phyloP scores from a whole-genome alignment of 2,113 vertebrate species.

The Thryonomys swinderianus region DNA sequence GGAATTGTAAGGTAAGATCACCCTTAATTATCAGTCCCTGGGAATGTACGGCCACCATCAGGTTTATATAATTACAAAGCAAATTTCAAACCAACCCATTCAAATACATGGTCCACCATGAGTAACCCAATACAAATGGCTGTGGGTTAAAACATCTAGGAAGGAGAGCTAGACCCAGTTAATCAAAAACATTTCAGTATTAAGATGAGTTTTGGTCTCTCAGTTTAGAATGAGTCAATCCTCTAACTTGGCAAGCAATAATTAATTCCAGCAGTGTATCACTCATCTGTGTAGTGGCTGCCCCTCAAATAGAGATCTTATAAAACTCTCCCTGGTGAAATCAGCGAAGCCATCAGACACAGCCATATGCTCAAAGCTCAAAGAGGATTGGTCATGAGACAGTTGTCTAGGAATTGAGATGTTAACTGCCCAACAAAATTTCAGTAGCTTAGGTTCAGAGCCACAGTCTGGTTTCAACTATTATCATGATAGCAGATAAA shows the following conservation, averaged over 20 bases:
- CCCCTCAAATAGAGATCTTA: conserved; percentile 63
- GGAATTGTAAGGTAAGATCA: conserved; percentile 35
- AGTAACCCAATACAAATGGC: not conserved
- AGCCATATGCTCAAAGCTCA: conserved; percentile 70
- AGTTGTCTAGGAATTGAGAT: conserved; percentile 64
- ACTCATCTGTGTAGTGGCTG: not conserved
- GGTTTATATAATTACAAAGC: conserved; percentile 48
- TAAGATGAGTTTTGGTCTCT: conserved; percentile 46
- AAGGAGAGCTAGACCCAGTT: not conserved
- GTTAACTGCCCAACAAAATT: conserved; percentile 67
- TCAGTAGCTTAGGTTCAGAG: conserved; percentile 15
- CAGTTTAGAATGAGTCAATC: conserved; percentile 57
- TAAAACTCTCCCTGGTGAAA: conserved; percentile 62
- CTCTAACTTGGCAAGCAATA: conserved; percentile 61
- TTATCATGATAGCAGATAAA: not conserved
- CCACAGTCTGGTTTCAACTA: conserved; percentile 12
- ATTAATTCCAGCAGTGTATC: conserved; percentile 51
- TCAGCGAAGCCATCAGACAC: conserved; percentile 68
- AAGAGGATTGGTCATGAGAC: conserved; percentile 63
- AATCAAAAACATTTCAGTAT: conserved; percentile 56
- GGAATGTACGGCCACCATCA: not conserved
- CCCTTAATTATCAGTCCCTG: conserved; percentile 56
- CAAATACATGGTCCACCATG: not conserved
- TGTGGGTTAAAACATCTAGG: not conserved
- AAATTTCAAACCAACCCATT: conserved; percentile 9